Conservation (phyloP, 2,888 invertebrate species). For the Mayetiola destructor region DNA sequence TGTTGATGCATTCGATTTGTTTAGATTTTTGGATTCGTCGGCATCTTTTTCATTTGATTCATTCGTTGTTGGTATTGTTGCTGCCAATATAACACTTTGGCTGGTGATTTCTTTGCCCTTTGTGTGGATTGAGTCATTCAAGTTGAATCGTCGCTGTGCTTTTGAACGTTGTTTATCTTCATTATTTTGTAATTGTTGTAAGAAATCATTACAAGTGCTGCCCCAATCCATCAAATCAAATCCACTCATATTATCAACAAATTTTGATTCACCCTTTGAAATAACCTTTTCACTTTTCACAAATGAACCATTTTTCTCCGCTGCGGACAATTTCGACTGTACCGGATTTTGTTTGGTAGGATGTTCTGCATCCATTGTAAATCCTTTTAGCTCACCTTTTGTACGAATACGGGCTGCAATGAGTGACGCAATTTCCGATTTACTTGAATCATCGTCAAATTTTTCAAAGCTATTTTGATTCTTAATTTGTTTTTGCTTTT, state of each 20-base stretch:
- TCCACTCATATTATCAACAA: conserved; percentile 35
- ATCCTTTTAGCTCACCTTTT: conserved; percentile 67
- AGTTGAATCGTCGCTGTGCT: conserved; percentile 23
- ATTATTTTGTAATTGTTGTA: conserved; percentile 54
- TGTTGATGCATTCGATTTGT: background rate
- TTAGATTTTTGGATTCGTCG: background rate
- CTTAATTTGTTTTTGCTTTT: conserved; percentile 35
- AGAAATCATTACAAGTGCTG: conserved; percentile 60
- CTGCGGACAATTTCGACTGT: conserved; percentile 23
- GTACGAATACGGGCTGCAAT: conserved; percentile 63
- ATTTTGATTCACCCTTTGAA: conserved; percentile 33
- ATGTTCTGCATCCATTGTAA: conserved; percentile 34
- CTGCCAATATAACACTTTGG: no score
- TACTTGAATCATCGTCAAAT: conserved; percentile 8
- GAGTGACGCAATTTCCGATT: conserved; percentile 42
- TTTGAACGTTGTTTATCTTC: conserved; percentile 37
- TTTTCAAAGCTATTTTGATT: conserved; percentile 26
- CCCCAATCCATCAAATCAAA: conserved; percentile 38
- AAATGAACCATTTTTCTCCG: conserved; percentile 20
- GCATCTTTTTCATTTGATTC: background rate
- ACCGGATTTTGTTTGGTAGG: conserved; percentile 31
- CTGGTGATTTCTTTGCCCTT: background rate
- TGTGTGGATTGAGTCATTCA: background rate
- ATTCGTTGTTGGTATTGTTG: background rate
- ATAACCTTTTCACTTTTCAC: conserved; percentile 22